These are phyloP conservation scores for Drosophila eugracilis DNA, from an alignment of 1,140 invertebrate genomes.

Conservation along the genomic window DNA sequence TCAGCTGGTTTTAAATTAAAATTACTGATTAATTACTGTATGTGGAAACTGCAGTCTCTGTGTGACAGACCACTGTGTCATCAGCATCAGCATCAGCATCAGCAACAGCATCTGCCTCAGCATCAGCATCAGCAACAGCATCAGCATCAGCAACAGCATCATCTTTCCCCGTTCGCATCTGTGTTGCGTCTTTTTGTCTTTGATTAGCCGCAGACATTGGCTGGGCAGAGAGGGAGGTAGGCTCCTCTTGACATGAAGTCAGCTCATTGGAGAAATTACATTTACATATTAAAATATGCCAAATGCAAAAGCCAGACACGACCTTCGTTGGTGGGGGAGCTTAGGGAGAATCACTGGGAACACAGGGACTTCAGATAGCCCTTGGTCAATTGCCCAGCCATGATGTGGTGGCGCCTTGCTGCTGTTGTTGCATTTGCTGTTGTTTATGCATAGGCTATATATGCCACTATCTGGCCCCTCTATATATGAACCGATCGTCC, in stretches of 20 bases:
- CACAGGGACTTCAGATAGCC: slow-evolving; percentile 36
- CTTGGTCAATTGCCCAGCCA: slow-evolving; percentile 68
- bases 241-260: slow-evolving; percentile 42
- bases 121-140: no score
- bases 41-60: background rate
- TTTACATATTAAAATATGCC: slow-evolving; percentile 83
- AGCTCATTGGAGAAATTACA: slow-evolving; percentile 82
- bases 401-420: slow-evolving; percentile 46
- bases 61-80: slow-evolving; percentile 24
- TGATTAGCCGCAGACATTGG: slow-evolving; percentile 71
- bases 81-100: no score
- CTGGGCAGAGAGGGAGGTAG: slow-evolving; percentile 5
- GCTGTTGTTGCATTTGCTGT: slow-evolving; percentile 56
- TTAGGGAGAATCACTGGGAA: background rate
- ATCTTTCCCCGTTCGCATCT: slow-evolving; percentile 20
- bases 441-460: slow-evolving; percentile 63
- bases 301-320: slow-evolving; percentile 57
- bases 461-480: slow-evolving; percentile 19
- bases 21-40: background rate
- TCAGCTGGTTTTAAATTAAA: background rate
- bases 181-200: slow-evolving; percentile 67
- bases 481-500: slow-evolving; percentile 26
- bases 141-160: no score
- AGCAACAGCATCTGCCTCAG: no score
- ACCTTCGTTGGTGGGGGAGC: slow-evolving; percentile 6